Conservation (phyloP, 2,113 vertebrate genomes). For the Australoheros scitulus region DNA sequence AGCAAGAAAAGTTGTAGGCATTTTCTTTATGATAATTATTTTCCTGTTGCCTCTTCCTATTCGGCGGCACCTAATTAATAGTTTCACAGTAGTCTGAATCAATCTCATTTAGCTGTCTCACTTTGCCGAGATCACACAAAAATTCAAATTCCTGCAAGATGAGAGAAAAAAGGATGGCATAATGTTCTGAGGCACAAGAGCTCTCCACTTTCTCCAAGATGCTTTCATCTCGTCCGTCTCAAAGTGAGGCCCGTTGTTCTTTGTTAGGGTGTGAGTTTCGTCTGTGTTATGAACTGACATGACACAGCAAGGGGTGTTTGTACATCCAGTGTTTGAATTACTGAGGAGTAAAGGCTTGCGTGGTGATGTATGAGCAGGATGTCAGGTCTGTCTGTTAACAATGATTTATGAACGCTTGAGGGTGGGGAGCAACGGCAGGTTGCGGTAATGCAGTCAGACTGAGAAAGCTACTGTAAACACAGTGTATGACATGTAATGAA, state of each 20-base stretch:
- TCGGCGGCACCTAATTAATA: slow-evolving; percentile 16
- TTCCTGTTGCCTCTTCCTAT: not conserved
- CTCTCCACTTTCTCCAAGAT: slow-evolving; percentile 62
- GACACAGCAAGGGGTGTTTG: slow-evolving; percentile 66
- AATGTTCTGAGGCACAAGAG: slow-evolving; percentile 41
- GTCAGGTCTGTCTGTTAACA: slow-evolving; percentile 76
- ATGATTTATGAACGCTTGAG: slow-evolving; percentile 77
- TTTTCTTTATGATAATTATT: not conserved
- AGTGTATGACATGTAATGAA: slow-evolving; percentile 62
- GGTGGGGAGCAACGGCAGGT: slow-evolving; percentile 35
- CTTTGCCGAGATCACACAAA: slow-evolving; percentile 34
- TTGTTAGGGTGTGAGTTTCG: slow-evolving; percentile 73
- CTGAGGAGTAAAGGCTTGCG: slow-evolving; percentile 57
- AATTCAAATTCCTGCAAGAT: slow-evolving; percentile 53
- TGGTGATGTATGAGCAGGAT: slow-evolving; percentile 71
- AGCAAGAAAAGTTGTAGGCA: not conserved
- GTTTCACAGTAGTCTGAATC: slow-evolving; percentile 38
- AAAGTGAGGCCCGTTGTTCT: slow-evolving; percentile 63
- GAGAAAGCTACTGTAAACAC: slow-evolving; percentile 72
- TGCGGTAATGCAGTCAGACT: slow-evolving; percentile 63
- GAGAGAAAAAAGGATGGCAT: slow-evolving; percentile 45
- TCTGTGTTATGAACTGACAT: slow-evolving; percentile 59
- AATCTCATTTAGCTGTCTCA: slow-evolving; percentile 10
- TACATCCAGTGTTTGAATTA: slow-evolving; percentile 68
- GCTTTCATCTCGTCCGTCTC: slow-evolving; percentile 65